Evolutionary conservation across 2,888 invertebrate species (phyloP), one percentile per base, ranked within the genome.

Genomic region (Brachylomia viminalis): DNA sequence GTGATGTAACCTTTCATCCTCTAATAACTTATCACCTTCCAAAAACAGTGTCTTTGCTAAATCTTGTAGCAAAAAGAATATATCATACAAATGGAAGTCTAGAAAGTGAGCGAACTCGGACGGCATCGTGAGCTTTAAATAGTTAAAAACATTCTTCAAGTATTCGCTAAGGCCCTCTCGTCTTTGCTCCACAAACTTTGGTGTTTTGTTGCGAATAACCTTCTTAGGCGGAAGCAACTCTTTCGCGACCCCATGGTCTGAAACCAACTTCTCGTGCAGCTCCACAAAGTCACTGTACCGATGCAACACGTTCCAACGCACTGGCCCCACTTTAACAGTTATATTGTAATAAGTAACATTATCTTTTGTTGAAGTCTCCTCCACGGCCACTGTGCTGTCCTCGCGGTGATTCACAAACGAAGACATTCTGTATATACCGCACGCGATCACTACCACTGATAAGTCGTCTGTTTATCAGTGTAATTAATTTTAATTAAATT

Each of bases 171-270:
- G 95, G 27, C 98, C 98, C 83, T 97, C 97, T 78, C 98, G 97
- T 72, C 99, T 97, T 89, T 98, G 98, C 91, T 98, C 98, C 2
- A 99, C 97, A 92, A 99, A 99, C 75, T 97, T 97, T 0, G 98
- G 98, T 83, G 98, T 98, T 93, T 98, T 98, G 91, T 99, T 99
- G 1, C 99, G 98, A 88, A 99, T 98, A 7, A 99, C 97, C 95
- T 99, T 99, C 94, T 99, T 99, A 0, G 99, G 99, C 20, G 99
- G 99, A 27, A 99, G 95, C 78, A 99, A 97, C 89, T 98, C 98
- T 92, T 98, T 98, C 13, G 98, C 97, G 7, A 99, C 97, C 70
- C 98, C 98, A 94, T 98, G 98, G 88, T 98, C 98, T 6, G 97
- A 93, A 0, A 98, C 98, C n/a, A 99, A 96, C 91, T 97, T 97